Percentiles rank a stretch among this genome's conserved stretches.
These are phyloP conservation scores for Diarsia rubi DNA, from an alignment of 2,888 invertebrate species.

Conservation along the genomic window DNA sequence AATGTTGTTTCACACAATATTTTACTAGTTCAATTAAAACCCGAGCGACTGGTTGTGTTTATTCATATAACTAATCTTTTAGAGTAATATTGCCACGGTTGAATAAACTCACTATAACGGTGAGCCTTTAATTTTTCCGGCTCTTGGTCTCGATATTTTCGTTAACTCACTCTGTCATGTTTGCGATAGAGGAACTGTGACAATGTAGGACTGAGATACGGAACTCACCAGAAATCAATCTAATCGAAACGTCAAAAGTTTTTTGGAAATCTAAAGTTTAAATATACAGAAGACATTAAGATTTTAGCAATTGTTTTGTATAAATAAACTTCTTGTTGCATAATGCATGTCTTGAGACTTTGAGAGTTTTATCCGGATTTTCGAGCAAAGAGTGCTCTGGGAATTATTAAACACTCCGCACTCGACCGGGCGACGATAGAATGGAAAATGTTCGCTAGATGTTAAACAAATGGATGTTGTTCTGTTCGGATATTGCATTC, in stretches of 20 bases:
- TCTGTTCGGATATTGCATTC: background rate
- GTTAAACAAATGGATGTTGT: background rate
- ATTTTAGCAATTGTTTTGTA: background rate
- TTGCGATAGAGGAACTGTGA: background rate
- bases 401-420: slow-evolving; percentile 5
- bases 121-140: background rate
- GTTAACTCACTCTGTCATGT: background rate
- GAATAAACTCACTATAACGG: no score
- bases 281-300: no score
- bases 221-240: background rate
- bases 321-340: slow-evolving; percentile 14
- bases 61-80: no score
- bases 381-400: slow-evolving; percentile 12
- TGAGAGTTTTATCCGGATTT: slow-evolving; percentile 39
- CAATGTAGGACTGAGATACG: no score
- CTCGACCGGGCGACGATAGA: background rate
- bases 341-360: slow-evolving; percentile 33
- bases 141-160: background rate
- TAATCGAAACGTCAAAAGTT: background rate
- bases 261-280: background rate
- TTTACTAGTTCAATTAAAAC: no score
- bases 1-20: no score
- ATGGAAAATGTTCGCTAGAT: background rate
- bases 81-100: no score
- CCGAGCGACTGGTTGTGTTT: no score